Evolutionary conservation across 2,888 invertebrate genomes (phyloP), one percentile per base, ranked within the genome.

Genomic region (Petrolisthes cinctipes): DNA sequence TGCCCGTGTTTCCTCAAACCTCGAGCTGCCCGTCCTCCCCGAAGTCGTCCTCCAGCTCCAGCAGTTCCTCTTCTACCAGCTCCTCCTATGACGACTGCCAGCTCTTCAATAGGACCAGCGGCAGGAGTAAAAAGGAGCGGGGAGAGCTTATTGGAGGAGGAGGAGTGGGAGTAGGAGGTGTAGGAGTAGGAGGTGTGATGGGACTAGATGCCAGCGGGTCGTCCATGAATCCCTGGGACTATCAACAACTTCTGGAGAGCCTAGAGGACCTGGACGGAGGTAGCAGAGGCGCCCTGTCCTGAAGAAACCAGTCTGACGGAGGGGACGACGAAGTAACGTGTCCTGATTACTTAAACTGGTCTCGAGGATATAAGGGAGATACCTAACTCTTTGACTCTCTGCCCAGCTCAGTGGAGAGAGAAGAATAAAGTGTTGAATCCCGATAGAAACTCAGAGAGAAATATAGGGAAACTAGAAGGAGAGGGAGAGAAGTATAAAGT

Each of bases 191-290:
- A 17, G 37, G 75, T 5, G n/a, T 6, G 9, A 71, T 71, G 71
- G 14, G 4, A 11, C 4, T 61, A 17, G 81, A 37, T 37, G 66
- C 66, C 9, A 66, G 81, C 23, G 53, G 76, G 4, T 17, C 76
- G 68, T 9, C 75, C 75, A 87, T 87, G 87, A 87, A 75, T 53
- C 80, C 87, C 1, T 83, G 87, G 83, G 87, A 87, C 23, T 87
- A 87, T 71, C 83, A 87, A 54, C 83, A 87, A 23, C 87, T 87
- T 53, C 83, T 87, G 23, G 81, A 84, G 11, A 87, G 75, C 54
- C 75, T 87, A 0, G 83, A 83, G 54, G 82, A 87, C 73, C 51
- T 87, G 5, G 83, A 87, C 57, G 83, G 83, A 9, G 71, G 51
- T 3, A 87, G 81, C 37, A 79, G 87, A 54, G 87, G 87, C 6